A percentile compares a stretch with the other conserved stretches of the same genome.
phyloP scores from a whole-genome alignment of 2,888 invertebrate species.

The Agrenia bidenticulata region DNA sequence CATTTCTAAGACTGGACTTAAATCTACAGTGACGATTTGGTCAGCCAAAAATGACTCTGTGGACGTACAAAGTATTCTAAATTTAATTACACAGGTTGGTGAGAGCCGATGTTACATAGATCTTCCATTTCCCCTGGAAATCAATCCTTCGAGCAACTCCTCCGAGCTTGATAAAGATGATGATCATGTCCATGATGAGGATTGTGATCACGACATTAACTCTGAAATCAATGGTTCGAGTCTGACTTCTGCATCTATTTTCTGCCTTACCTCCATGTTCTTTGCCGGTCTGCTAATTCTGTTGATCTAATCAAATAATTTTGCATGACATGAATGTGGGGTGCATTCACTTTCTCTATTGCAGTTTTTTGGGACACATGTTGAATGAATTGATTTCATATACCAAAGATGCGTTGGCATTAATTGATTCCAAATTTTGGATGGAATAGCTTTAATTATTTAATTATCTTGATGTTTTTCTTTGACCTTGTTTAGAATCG shows the following conservation, averaged over 20 bases:
- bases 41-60: slow-evolving; percentile 68
- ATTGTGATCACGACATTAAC: background rate
- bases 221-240: slow-evolving; percentile 1
- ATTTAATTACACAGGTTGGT: slow-evolving; percentile 68
- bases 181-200: background rate
- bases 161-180: background rate
- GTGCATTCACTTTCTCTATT: too few species aligned
- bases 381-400: too few species aligned
- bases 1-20: slow-evolving; percentile 59
- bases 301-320: background rate
- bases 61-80: slow-evolving; percentile 65
- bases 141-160: background rate
- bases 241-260: background rate
- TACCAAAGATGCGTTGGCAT: too few species aligned
- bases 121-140: slow-evolving; percentile 65
- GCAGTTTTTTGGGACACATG: too few species aligned
- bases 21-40: slow-evolving; percentile 78
- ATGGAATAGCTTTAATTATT: too few species aligned
- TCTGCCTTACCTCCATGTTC: background rate
- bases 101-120: slow-evolving; percentile 73
- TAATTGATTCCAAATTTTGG: too few species aligned
- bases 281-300: background rate
- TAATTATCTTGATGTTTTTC: too few species aligned
- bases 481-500: too few species aligned
- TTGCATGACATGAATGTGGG: too few species aligned